Evolutionary conservation across 1,140 invertebrate genomes (phyloP).

Genomic region (Arion vulgaris): DNA sequence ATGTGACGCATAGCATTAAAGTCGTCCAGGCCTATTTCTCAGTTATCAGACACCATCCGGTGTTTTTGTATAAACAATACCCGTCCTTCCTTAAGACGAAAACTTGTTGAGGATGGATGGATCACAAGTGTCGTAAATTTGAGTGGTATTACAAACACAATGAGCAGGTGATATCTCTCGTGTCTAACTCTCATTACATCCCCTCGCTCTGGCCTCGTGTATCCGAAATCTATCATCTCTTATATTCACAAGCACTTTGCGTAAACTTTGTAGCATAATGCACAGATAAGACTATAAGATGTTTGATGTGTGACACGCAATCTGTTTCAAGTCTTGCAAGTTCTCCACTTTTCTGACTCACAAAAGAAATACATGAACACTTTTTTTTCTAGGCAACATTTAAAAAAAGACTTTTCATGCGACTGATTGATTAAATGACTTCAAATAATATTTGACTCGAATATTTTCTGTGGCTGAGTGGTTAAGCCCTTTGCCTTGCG

Average conservation of each 20-base stretch:
- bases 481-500: no score
- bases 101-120: background rate
- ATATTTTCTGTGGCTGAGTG: no score
- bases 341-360: background rate
- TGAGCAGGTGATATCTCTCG: background rate
- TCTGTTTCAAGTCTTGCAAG: background rate
- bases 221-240: background rate
- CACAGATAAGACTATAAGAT: background rate
- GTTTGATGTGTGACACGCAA: background rate
- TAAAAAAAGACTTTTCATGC: background rate
- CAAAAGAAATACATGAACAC: background rate
- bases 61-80: background rate
- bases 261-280: background rate
- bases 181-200: background rate
- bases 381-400: background rate
- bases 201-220: background rate
- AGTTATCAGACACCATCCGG: background rate
- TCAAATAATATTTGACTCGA: background rate
- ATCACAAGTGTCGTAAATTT: background rate
- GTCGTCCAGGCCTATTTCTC: background rate
- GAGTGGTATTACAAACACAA: background rate
- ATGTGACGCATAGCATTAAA: background rate
- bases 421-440: background rate
- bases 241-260: background rate
- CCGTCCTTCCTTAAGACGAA: background rate